These are phyloP conservation scores for Drosophila rubida DNA, from an alignment of 2,888 invertebrate genomes.

Conservation along the genomic window DNA sequence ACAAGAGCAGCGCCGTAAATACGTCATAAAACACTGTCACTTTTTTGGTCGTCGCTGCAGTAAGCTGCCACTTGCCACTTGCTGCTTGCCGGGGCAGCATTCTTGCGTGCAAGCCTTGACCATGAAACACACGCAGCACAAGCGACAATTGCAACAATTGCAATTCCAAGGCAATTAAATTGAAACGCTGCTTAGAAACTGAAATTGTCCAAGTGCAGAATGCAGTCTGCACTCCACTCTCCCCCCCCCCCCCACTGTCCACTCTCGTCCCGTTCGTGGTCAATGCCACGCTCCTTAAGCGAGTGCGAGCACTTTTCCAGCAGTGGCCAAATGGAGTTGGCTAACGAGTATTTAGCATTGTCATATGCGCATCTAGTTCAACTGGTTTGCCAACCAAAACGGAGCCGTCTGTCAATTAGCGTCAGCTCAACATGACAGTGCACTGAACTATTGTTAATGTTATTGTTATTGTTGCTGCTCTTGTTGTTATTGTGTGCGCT, in stretches of 20 bases:
- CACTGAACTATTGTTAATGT: constrained; percentile 61
- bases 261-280: constrained; percentile 30
- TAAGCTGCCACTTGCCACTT: constrained; percentile 16
- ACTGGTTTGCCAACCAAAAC: constrained; percentile 63
- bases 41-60: constrained; percentile 48
- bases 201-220: constrained; percentile 58
- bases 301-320: constrained; percentile 8
- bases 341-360: constrained; percentile 8
- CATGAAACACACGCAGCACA: constrained; percentile 72
- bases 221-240: background rate
- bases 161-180: constrained; percentile 68
- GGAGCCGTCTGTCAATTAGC: constrained; percentile 70
- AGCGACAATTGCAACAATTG: constrained; percentile 45
- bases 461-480: constrained; percentile 5
- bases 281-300: constrained; percentile 54
- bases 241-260: too few relatives aligned
- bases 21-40: constrained; percentile 74
- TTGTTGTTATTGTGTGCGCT: constrained; percentile 37
- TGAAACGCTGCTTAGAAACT: constrained; percentile 66
- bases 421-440: constrained; percentile 53
- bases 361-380: constrained; percentile 31
- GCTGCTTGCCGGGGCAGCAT: constrained; percentile 43
- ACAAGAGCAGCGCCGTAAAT: constrained; percentile 1
- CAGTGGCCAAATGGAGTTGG: background rate
- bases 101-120: constrained; percentile 72